Conservation (phyloP, 2,113 vertebrate genomes). For the human region GRCh38 chr5:163475501-163476000, state of each 20-base stretch:
- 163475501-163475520: slow-evolving; percentile 84
- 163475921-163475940: background rate
- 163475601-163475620: slow-evolving; percentile 76
- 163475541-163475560: slow-evolving; percentile 89
- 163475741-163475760: background rate
- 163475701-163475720: background rate
- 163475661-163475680: slow-evolving; percentile 88
- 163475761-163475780: background rate
- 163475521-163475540: slow-evolving; percentile 88
- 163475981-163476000: background rate
- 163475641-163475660: slow-evolving; percentile 75
- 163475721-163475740: background rate
- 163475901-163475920: background rate
- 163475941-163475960: background rate
- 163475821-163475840: background rate
- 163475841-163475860: background rate
- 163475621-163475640: slow-evolving; percentile 73
- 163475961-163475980: background rate
- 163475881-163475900: background rate
- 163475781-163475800: background rate
- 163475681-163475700: background rate
- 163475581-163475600: slow-evolving; percentile 84
- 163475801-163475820: background rate
- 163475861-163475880: background rate
- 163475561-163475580: slow-evolving; percentile 87